Base-by-base conservation (phyloP, 2,888 invertebrate species). In the Argyresthia albistria region DNA sequence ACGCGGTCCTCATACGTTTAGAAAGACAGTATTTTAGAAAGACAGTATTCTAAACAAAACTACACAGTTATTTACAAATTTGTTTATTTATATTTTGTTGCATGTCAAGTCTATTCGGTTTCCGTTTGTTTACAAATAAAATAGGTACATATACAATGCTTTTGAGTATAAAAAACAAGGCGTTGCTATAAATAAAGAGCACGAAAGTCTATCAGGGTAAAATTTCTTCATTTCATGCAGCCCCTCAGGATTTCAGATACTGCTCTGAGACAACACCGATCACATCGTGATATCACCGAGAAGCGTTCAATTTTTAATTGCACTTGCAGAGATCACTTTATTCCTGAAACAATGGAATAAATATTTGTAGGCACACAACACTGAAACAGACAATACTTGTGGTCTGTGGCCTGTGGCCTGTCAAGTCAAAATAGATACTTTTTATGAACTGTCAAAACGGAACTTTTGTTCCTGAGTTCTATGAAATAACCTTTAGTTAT, bases 31-130 rank as follows among this genome's bases (percentile, higher is more conserved):
- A 43, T 12, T 12, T 6, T 45, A 16, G 25, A 25, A 2, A 25
- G n/a, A 36, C 9, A 39, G 39, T 39, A 4, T n/a, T 39, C 9
- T 35, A 16, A 53, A 47, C 50, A 54, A 59, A 53, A 57, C 45
- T 51, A 42, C 8, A 15, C 9, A 35, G 65, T 65, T 83, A 83
- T 82, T 79, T 84, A 84, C 83, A 86, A 83, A 82, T 83, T 25
- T 2, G 2, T 25, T 25, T 71, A 73, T 69, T 51, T 84, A 84
- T 84, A 81, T 79, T 82, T 83, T 77, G 76, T 83, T 82, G 75
- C 80, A 78, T 81, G 73, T 77, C 73, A 75, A 82, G 80, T 83
- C 80, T 75, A 80, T 81, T 77, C 70, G 67, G 75, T 81, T 80
- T 62, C 25, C 78, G 70, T 81, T 65, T 81, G 64, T 81, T 75